Evolutionary conservation across 2,797 vertebrate species (phyloP).

Genomic region (Oryzias dopingdopingensis): DNA sequence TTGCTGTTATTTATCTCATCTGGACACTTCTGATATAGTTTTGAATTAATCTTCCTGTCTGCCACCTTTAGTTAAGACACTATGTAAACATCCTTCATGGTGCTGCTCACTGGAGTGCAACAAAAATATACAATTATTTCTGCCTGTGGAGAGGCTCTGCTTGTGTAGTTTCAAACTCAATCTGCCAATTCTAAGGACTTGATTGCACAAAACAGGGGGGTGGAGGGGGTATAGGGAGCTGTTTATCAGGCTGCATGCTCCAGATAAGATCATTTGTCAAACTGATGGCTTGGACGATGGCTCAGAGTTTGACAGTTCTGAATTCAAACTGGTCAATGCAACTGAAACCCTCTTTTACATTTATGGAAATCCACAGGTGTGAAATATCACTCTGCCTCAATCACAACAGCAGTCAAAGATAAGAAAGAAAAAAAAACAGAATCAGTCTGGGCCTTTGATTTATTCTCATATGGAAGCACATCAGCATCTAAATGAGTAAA

Average conservation of each 20-base stretch:
- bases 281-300: conserved; percentile 26
- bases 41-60: conserved; percentile 12
- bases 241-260: conserved; percentile 14
- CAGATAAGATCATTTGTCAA: background rate
- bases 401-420: conserved; percentile 14
- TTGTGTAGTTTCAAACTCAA: conserved; percentile 21
- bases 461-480: conserved; percentile 58
- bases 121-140: conserved; percentile 15
- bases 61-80: conserved; percentile 1
- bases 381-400: conserved; percentile 64
- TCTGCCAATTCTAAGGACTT: conserved; percentile 18
- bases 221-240: background rate
- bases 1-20: background rate
- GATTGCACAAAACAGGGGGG: conserved; percentile 3
- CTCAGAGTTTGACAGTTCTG: conserved; percentile 40
- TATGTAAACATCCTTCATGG: conserved; percentile 14
- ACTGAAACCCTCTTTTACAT: conserved; percentile 74
- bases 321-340: conserved; percentile 59
- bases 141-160: conserved; percentile 20
- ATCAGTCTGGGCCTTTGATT: conserved; percentile 68
- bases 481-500: conserved; percentile 80
- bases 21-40: background rate
- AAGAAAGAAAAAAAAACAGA: conserved; percentile 11
- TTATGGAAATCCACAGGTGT: conserved; percentile 63
- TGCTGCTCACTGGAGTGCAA: conserved; percentile 13